A percentile compares a stretch with the other conserved stretches of the same genome.
Conservation (phyloP, 1,140 invertebrate genomes). For the Planococcus citri region DNA sequence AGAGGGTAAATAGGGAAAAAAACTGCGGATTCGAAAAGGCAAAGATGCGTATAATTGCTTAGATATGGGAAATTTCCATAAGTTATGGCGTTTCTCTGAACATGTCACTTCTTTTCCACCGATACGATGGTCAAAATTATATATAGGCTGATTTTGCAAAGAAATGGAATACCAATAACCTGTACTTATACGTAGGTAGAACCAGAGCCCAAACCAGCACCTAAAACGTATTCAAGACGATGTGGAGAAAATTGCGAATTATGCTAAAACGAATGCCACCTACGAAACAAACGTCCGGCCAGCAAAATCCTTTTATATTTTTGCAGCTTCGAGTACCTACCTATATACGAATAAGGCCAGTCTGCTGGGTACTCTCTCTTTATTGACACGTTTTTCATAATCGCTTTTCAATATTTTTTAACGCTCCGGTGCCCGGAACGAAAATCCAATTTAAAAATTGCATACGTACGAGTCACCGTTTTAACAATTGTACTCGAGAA, state of each 20-base stretch:
- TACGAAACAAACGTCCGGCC: background rate
- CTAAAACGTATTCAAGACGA: background rate
- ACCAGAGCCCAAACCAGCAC: too few relatives aligned
- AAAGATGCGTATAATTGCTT: background rate
- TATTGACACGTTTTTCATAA: conserved; percentile 7
- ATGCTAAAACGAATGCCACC: background rate
- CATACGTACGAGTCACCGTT: too few relatives aligned
- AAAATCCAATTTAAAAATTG: background rate
- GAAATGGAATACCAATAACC: background rate
- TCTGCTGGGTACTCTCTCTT: background rate
- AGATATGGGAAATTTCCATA: background rate
- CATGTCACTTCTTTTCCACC: background rate
- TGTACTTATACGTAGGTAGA: too few relatives aligned
- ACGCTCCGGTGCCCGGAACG: background rate
- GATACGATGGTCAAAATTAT: too few relatives aligned
- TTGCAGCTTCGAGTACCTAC: too few relatives aligned
- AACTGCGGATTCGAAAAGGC: too few relatives aligned
- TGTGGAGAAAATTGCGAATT: background rate
- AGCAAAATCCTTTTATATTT: background rate
- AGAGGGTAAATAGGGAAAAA: too few relatives aligned
- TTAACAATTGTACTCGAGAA: background rate
- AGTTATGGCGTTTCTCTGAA: background rate
- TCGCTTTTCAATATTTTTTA: background rate
- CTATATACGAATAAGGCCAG: too few relatives aligned
- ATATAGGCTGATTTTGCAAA: background rate